A percentile compares a stretch with the other conserved stretches of the same genome.
These are phyloP conservation scores for Mus pahari DNA, from an alignment of 2,113 vertebrate genomes.

Conservation along the genomic window DNA sequence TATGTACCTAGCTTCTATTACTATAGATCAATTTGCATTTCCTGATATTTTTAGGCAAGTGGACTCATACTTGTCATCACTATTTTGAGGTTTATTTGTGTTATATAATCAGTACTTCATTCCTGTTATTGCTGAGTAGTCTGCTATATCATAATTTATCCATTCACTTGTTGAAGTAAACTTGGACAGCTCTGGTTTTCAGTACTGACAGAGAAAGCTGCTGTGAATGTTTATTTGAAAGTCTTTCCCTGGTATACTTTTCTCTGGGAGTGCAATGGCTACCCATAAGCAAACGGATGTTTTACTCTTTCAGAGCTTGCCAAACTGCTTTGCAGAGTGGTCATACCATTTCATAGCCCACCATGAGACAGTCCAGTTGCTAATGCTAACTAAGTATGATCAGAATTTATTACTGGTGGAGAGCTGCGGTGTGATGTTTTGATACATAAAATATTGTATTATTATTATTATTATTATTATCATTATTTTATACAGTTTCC, in stretches of 20 bases:
- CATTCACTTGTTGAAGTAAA: not conserved
- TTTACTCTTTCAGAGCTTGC: conserved; percentile 33
- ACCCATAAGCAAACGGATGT: not conserved
- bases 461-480: not conserved
- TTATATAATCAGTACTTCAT: not conserved
- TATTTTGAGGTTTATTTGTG: not conserved
- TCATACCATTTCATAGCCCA: not conserved
- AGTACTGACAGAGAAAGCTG: not conserved
- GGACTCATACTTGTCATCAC: not conserved
- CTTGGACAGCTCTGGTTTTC: conserved; percentile 23
- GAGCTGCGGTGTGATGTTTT: not conserved
- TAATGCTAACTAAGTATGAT: not conserved
- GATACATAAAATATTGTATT: not conserved
- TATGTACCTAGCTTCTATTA: not conserved
- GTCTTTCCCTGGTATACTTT: not conserved
- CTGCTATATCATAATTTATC: not conserved
- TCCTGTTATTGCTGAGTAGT: not conserved
- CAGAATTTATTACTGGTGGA: not conserved
- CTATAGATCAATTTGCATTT: not conserved
- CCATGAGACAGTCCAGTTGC: not conserved
- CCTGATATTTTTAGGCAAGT: conserved; percentile 24
- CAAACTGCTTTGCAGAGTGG: conserved; percentile 1
- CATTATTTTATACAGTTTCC: not conserved
- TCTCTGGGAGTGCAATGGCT: not conserved
- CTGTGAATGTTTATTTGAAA: not conserved